phyloP scores from a whole-genome alignment of 2,797 vertebrate species.

The Loriculus beryllinus region DNA sequence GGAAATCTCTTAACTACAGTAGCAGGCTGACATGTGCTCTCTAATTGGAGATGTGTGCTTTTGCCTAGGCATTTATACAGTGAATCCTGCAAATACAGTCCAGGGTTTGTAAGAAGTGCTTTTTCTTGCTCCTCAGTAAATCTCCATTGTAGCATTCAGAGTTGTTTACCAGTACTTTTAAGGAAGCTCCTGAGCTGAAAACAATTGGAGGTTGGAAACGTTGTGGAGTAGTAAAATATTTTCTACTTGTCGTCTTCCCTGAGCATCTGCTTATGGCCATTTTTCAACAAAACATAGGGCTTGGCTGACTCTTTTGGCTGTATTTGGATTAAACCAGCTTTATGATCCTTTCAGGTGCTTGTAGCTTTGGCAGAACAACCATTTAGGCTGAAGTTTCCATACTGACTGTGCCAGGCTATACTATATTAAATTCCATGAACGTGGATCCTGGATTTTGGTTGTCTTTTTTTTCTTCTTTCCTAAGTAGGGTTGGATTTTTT shows the following conservation, averaged over 20 bases:
- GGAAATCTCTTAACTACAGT: not conserved
- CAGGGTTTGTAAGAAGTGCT: not conserved
- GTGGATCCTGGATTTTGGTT: not conserved
- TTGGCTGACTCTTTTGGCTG: not conserved
- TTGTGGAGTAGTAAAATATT: not conserved
- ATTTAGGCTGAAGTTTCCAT: not conserved
- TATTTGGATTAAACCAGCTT: not conserved
- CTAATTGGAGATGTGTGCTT: not conserved
- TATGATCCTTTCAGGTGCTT: not conserved
- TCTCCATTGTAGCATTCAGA: not conserved
- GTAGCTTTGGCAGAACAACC: not conserved
- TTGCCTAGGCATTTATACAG: not conserved
- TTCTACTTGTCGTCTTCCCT: not conserved
- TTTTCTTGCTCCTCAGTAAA: not conserved
- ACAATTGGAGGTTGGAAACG: not conserved
- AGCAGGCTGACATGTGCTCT: not conserved
- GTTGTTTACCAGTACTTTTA: not conserved
- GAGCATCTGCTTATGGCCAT: not conserved
- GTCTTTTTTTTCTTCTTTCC: not conserved
- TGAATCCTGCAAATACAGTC: not conserved
- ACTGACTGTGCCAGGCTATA: not conserved
- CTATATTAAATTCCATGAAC: not conserved
- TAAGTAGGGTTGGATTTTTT: not conserved
- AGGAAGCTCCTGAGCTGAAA: not conserved
- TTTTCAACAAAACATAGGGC: not conserved